Base-by-base conservation (phyloP, 1,140 invertebrate species). In the Rhopalosiphum maidis region DNA sequence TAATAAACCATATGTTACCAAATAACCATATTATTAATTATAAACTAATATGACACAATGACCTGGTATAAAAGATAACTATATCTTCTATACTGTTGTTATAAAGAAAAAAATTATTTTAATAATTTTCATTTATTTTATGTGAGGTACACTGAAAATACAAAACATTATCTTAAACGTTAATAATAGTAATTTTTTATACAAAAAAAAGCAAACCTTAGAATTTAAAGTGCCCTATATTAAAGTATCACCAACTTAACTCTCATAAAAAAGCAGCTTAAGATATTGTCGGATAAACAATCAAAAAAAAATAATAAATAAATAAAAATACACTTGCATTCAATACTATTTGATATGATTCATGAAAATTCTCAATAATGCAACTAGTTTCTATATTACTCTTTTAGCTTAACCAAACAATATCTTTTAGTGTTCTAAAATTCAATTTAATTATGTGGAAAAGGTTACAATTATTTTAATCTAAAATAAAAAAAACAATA, bases 301-400 rank as follows among this genome's bases (percentile, higher is more conserved):
- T 51, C 51, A 35, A 48, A n/a, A 87, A 48, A n/a, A 88, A 35
- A 35, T 3, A 87, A 43, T 15, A 43, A 35, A 25, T 41, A 30
- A 87, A 46, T 25, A 46, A 48, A 87, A 25, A 25, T 54, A 89
- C 23, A 23, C 22, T 6, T 37, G 55, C 4, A 60, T 90, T 6
- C 11, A 55, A 37, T 22, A 60, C 43, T 43, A 43, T 90, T 68
- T 90, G 89, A 90, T 90, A 90, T 90, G 89, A n/a, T 90, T 90
- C 1, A 90, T 43, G 3, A 68, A 90, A 41, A 90, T 68, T n/a
- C 25, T 68, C 30, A 68, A 21, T 21, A 68, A 21, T 90, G 15
- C 5, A 30, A 2, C 22, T 37, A 54, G 54, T 55, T 35, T 11
- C 1, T 37, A 46, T 21, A 11, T 87, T 41, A 30, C 55, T 90